Percentiles rank a stretch among this genome's conserved stretches.
Evolutionary conservation across 2,797 vertebrate genomes (phyloP).

Genomic region (Nasua narica): DNA sequence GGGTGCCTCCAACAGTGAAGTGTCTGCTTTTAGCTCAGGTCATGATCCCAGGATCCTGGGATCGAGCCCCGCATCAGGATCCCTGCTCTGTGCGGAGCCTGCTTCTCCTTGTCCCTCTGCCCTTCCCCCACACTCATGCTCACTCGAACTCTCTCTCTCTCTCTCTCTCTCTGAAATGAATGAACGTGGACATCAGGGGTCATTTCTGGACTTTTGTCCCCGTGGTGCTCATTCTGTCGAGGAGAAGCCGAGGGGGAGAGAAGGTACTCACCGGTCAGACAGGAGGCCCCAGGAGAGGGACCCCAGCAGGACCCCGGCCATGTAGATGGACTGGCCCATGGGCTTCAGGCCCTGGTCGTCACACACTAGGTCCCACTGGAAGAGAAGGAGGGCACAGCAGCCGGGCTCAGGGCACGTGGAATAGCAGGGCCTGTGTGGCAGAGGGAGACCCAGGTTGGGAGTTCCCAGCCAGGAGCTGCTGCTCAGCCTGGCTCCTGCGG

Average conservation of each 20-base stretch:
- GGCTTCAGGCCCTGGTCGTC: slow-evolving; percentile 82
- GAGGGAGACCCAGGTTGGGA: not conserved
- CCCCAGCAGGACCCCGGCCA: slow-evolving; percentile 88
- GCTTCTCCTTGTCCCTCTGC: too few species aligned
- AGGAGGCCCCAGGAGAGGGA: slow-evolving; percentile 73
- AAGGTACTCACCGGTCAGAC: not conserved
- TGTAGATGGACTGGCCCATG: slow-evolving; percentile 87
- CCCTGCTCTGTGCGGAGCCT: too few species aligned
- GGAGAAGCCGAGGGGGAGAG: not conserved
- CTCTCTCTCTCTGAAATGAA: too few species aligned
- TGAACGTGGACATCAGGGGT: not conserved
- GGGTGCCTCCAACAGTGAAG: too few species aligned
- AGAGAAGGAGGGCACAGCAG: not conserved
- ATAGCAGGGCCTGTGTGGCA: rapidly evolving
- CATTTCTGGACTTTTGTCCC: not conserved
- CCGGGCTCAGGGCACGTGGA: not conserved
- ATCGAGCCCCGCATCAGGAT: too few species aligned
- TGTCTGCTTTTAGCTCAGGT: too few species aligned
- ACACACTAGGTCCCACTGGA: slow-evolving; percentile 91
- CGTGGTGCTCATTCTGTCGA: not conserved
- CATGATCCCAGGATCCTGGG: too few species aligned
- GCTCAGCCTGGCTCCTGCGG: not conserved
- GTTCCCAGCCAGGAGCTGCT: not conserved
- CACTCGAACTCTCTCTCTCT: too few species aligned
- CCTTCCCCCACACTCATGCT: too few species aligned